A percentile compares a stretch with the other conserved stretches of the same genome.
These are phyloP conservation scores for Larimichthys polyactis DNA, from an alignment of 2,113 vertebrate genomes.

Conservation along the genomic window DNA sequence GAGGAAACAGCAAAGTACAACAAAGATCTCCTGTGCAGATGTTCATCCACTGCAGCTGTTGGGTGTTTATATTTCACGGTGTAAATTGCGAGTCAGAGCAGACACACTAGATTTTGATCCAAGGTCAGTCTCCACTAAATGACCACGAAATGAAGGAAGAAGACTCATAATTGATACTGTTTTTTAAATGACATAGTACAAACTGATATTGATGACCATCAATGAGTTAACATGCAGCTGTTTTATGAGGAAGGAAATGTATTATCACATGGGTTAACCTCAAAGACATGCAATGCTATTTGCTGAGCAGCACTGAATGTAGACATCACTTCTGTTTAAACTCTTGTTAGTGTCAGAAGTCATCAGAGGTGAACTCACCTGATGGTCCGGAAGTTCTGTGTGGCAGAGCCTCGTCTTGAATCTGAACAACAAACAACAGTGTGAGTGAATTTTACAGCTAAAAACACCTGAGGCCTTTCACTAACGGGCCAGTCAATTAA, in stretches of 20 bases:
- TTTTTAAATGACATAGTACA: too few relatives aligned
- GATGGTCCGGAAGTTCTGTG: slow-evolving; percentile 63
- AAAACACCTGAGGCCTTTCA: background rate
- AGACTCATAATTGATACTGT: too few relatives aligned
- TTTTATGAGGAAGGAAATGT: background rate
- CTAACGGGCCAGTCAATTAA: background rate
- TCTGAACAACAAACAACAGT: slow-evolving; percentile 76
- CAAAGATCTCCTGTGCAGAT: background rate
- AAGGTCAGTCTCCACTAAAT: too few relatives aligned
- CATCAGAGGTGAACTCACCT: slow-evolving; percentile 65
- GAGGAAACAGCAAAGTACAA: background rate
- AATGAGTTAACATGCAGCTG: too few relatives aligned
- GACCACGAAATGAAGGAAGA: too few relatives aligned
- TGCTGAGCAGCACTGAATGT: background rate
- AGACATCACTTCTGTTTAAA: too few relatives aligned
- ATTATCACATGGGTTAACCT: background rate
- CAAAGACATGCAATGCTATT: background rate
- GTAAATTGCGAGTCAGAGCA: too few relatives aligned
- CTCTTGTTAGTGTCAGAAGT: background rate
- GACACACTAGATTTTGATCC: too few relatives aligned
- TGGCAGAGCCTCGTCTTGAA: slow-evolving; percentile 90
- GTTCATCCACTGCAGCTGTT: too few relatives aligned
- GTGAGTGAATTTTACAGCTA: background rate
- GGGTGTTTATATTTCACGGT: too few relatives aligned
- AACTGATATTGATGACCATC: too few relatives aligned